These are phyloP conservation scores for Nephrocerus scutellatus DNA, from an alignment of 2,888 invertebrate species.

Conservation along the genomic window DNA sequence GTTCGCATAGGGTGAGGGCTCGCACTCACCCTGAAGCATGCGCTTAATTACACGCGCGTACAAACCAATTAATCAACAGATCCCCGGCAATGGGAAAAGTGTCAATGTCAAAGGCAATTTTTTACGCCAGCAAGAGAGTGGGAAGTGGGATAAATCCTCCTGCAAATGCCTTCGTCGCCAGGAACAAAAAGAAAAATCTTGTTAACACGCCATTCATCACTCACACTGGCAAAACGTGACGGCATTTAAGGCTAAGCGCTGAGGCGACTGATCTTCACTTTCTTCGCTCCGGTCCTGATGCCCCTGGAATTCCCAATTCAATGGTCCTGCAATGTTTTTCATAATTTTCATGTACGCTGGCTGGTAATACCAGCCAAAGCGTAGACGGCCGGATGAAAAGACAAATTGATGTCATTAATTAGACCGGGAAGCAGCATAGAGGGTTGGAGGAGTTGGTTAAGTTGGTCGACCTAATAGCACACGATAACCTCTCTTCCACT, in stretches of 20 bases:
- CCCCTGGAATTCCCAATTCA: background rate
- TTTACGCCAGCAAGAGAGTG: constrained; percentile 27
- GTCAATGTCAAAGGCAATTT: constrained; percentile 43
- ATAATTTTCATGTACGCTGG: constrained; percentile 2
- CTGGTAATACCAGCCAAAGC: background rate
- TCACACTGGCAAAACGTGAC: constrained; percentile 24
- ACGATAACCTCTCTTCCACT: too few relatives aligned
- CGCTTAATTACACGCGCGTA: constrained; percentile 44
- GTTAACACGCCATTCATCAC: constrained; percentile 48
- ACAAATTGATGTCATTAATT: constrained; percentile 43
- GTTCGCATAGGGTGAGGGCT: too few relatives aligned
- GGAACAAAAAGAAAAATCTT: constrained; percentile 41
- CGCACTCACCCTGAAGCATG: too few relatives aligned
- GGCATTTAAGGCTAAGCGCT: constrained; percentile 21
- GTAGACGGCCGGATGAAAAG: constrained; percentile 20
- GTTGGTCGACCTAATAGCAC: too few relatives aligned
- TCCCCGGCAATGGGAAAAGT: constrained; percentile 26
- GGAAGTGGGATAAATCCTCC: constrained; percentile 26
- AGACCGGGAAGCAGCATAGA: too few relatives aligned
- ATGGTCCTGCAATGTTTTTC: background rate
- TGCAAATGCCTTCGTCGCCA: constrained; percentile 20
- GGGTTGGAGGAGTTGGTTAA: too few relatives aligned
- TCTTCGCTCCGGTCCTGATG: constrained; percentile 6
- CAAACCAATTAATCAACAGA: constrained; percentile 45
- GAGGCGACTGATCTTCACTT: constrained; percentile 19